A percentile compares a stretch with the other conserved stretches of the same genome.
phyloP scores from a whole-genome alignment of 2,113 vertebrate species.

The Triplophysa tibetana region DNA sequence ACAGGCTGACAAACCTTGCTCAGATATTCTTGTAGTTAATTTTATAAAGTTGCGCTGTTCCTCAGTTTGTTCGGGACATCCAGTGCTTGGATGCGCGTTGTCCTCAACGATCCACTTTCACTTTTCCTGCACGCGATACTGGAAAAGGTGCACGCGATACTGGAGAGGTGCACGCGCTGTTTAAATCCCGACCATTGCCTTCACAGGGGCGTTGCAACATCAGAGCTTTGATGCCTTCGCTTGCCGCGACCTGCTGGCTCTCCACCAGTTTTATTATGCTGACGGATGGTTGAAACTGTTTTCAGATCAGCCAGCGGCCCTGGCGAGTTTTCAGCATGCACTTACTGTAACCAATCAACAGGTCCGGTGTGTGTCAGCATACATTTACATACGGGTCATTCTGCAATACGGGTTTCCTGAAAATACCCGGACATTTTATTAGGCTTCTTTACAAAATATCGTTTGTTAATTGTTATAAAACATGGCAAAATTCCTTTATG shows the following conservation, averaged over 20 bases:
- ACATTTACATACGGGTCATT: constrained; percentile 12
- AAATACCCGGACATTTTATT: too few species aligned
- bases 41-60: constrained; percentile 10
- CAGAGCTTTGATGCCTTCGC: neutral
- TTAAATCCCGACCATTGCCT: constrained; percentile 8
- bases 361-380: neutral
- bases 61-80: constrained; percentile 3
- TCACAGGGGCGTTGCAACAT: neutral
- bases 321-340: constrained; percentile 7
- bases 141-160: neutral
- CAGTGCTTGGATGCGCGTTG: neutral
- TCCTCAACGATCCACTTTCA: constrained; percentile 1
- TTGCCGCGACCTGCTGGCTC: constrained; percentile 1
- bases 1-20: constrained; percentile 9
- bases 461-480: too few species aligned
- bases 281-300: constrained; percentile 22
- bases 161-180: neutral
- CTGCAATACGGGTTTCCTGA: neutral
- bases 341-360: constrained; percentile 21
- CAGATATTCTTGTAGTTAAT: neutral
- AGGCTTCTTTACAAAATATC: too few species aligned
- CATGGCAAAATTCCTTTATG: too few species aligned
- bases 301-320: constrained; percentile 37
- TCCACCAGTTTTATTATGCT: constrained; percentile 30
- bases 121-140: constrained; percentile 10